These are phyloP conservation scores for Slavum lentiscoides DNA, from an alignment of 2,888 invertebrate species.

Conservation along the genomic window DNA sequence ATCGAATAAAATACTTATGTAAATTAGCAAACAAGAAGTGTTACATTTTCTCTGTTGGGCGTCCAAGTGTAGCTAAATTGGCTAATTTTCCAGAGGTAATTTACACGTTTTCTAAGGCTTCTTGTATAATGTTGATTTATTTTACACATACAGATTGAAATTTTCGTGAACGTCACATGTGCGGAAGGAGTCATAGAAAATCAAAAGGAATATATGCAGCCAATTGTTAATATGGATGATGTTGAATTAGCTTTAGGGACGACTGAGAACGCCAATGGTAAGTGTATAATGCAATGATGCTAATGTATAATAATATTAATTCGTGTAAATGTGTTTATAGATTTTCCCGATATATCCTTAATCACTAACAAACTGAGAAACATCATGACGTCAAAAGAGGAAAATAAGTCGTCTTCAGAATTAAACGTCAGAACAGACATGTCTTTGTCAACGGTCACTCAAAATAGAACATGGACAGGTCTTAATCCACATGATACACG, in stretches of 20 bases:
- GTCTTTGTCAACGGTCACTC: slow-evolving; percentile 61
- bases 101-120: slow-evolving; percentile 10
- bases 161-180: slow-evolving; percentile 89
- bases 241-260: slow-evolving; percentile 80
- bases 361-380: slow-evolving; percentile 73
- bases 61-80: slow-evolving; percentile 90
- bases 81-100: slow-evolving; percentile 88
- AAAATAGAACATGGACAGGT: slow-evolving; percentile 79
- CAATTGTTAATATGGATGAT: slow-evolving; percentile 90
- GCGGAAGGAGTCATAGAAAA: slow-evolving; percentile 85
- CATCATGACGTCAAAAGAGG: slow-evolving; percentile 56
- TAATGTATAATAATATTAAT: slow-evolving; percentile 67
- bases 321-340: slow-evolving; percentile 61
- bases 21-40: slow-evolving; percentile 75
- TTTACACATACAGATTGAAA: slow-evolving; percentile 71
- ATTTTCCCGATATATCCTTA: slow-evolving; percentile 71
- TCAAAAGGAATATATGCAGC: slow-evolving; percentile 83
- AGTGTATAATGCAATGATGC: slow-evolving; percentile 62
- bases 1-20: slow-evolving; percentile 73
- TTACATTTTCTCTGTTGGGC: slow-evolving; percentile 90
- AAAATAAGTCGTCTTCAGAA: slow-evolving; percentile 55
- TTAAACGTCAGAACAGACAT: slow-evolving; percentile 60
- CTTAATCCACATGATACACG: slow-evolving; percentile 70
- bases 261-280: slow-evolving; percentile 65
- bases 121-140: not conserved